A percentile compares a stretch with the other conserved stretches of the same genome.
Evolutionary conservation across 2,797 vertebrate species (phyloP).

Genomic region (Leptatherina wallacei): DNA sequence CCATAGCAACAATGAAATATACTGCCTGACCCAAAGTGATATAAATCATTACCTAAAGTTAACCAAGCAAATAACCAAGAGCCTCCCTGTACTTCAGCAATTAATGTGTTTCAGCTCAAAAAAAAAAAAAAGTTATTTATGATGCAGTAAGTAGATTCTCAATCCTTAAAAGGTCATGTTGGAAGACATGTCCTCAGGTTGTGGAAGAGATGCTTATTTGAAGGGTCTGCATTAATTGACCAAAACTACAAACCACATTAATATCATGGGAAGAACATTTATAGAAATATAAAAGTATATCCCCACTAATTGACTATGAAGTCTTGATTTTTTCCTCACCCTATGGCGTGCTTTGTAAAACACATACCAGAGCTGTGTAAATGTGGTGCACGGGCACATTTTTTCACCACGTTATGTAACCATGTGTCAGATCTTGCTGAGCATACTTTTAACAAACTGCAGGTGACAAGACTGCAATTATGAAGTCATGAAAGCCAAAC

Average conservation of each 20-base stretch:
- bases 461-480: conserved; percentile 7
- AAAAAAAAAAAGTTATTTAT: no score
- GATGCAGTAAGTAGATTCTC: no score
- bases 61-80: no score
- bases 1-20: neutral
- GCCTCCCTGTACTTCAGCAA: no score
- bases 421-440: neutral
- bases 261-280: neutral
- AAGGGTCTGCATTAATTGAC: no score
- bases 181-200: no score
- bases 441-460: conserved; percentile 7
- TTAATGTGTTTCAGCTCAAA: no score
- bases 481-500: neutral
- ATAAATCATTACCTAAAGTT: no score
- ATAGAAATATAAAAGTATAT: neutral
- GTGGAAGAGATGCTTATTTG: no score
- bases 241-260: neutral
- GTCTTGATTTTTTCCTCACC: neutral
- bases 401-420: neutral
- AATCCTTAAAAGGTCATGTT: no score
- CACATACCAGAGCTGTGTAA: neutral
- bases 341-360: neutral
- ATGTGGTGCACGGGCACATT: neutral
- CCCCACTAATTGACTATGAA: neutral
- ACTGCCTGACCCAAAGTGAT: neutral